Evolutionary conservation across 2,888 invertebrate species (phyloP).

Genomic region (Cataglyphis rosenhaueri): DNA sequence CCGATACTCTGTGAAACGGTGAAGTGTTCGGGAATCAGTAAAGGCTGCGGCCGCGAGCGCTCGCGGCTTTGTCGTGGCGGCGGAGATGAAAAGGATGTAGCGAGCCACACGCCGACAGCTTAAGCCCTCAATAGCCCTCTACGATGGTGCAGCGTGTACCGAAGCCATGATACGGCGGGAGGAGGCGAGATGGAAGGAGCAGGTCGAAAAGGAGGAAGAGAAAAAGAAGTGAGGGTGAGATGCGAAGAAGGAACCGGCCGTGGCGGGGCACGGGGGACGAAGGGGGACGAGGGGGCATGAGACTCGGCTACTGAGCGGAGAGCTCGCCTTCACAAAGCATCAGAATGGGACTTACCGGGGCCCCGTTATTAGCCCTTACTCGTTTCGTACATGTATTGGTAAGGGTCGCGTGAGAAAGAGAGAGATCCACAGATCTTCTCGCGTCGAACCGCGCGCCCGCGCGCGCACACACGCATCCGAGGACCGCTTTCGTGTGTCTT

Average conservation of each 20-base stretch:
- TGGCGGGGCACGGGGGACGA: slow-evolving; percentile 14
- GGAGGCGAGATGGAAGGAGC: slow-evolving; percentile 49
- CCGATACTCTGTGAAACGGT: slow-evolving; percentile 48
- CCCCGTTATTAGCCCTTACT: slow-evolving; percentile 57
- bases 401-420: slow-evolving; percentile 10
- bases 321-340: slow-evolving; percentile 56
- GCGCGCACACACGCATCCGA: neutral
- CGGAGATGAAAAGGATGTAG: slow-evolving; percentile 70
- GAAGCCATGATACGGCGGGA: slow-evolving; percentile 54
- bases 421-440: slow-evolving; percentile 51
- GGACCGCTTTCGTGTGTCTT: neutral
- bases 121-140: slow-evolving; percentile 68
- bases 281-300: slow-evolving; percentile 38
- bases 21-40: slow-evolving; percentile 34
- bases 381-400: slow-evolving; percentile 40
- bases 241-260: slow-evolving; percentile 31
- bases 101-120: slow-evolving; percentile 75
- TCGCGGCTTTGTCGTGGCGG: slow-evolving; percentile 71
- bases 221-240: slow-evolving; percentile 45
- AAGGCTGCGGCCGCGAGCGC: slow-evolving; percentile 48
- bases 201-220: slow-evolving; percentile 50
- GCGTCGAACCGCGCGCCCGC: neutral
- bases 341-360: slow-evolving; percentile 56
- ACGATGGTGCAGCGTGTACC: slow-evolving; percentile 66
- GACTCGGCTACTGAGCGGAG: slow-evolving; percentile 50